phyloP scores from a whole-genome alignment of 2,888 invertebrate species.

The Copidosoma aretas region DNA sequence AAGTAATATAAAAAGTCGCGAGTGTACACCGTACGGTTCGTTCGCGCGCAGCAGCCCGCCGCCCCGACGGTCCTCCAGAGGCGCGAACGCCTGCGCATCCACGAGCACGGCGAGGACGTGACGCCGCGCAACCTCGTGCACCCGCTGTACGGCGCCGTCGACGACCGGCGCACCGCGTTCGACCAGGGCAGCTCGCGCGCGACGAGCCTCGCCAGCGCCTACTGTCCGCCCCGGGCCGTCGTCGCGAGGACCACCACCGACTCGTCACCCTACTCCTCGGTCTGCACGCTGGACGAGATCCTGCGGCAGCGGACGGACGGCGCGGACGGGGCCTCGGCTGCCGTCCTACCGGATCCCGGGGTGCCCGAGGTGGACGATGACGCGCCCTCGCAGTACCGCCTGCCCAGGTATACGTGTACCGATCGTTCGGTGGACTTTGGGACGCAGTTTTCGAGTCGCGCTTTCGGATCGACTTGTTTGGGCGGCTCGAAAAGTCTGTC shows the following conservation, averaged over 20 bases:
- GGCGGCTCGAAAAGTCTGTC: no score
- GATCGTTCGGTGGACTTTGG: no score
- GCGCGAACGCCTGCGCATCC: conserved; percentile 21
- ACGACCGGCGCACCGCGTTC: conserved; percentile 49
- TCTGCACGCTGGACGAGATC: conserved; percentile 29
- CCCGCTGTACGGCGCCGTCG: conserved; percentile 51
- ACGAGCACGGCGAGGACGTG: conserved; percentile 57
- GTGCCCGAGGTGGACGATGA: conserved; percentile 32
- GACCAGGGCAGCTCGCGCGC: conserved; percentile 33
- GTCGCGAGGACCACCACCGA: neutral
- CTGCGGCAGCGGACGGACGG: no score
- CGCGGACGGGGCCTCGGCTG: neutral
- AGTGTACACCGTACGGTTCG: no score
- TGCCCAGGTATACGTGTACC: conserved; percentile 55
- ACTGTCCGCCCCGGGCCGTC: no score
- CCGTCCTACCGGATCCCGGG: conserved; percentile 10
- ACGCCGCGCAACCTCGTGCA: conserved; percentile 63
- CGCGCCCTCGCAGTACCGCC: conserved; percentile 52
- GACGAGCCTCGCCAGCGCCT: conserved; percentile 22
- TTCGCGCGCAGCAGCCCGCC: neutral
- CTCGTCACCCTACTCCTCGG: conserved; percentile 30
- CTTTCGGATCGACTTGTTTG: no score
- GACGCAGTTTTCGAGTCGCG: no score
- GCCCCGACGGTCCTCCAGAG: conserved; percentile 18
- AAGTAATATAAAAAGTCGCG: no score